A percentile compares a stretch with the other conserved stretches of the same genome.
Evolutionary conservation across 1,140 invertebrate species (phyloP).

Genomic region (Lutraria rhynchaena): DNA sequence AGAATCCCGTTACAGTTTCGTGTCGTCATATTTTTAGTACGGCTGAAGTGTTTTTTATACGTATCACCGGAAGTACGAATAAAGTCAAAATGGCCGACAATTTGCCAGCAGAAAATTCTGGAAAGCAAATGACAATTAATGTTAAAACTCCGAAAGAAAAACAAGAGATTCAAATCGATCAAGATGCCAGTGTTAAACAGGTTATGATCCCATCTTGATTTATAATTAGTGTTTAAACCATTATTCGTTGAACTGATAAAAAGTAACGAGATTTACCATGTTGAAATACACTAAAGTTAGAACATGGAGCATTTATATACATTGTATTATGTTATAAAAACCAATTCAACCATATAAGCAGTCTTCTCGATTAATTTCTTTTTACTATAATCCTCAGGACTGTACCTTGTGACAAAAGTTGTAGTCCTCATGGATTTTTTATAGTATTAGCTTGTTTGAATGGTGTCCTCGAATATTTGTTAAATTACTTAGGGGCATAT

Average conservation of each 20-base stretch:
- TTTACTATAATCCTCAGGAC: too few relatives aligned
- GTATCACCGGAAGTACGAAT: constrained; percentile 44
- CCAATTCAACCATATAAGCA: too few relatives aligned
- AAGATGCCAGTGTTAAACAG: constrained; percentile 94
- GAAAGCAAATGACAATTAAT: constrained; percentile 89
- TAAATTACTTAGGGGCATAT: too few relatives aligned
- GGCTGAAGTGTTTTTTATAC: too few relatives aligned
- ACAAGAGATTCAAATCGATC: constrained; percentile 92
- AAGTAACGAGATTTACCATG: neutral
- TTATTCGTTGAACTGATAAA: neutral
- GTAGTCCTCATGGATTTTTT: too few relatives aligned
- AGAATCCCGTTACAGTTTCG: too few relatives aligned
- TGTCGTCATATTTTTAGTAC: too few relatives aligned
- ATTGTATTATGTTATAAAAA: neutral
- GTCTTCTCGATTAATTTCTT: too few relatives aligned
- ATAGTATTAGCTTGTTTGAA: too few relatives aligned
- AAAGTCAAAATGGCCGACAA: constrained; percentile 79
- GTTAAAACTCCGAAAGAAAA: constrained; percentile 98
- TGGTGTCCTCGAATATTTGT: too few relatives aligned
- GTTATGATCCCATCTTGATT: constrained; percentile 84
- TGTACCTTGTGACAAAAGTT: too few relatives aligned
- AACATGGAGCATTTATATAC: neutral
- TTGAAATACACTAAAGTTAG: too few relatives aligned
- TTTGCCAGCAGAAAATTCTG: constrained; percentile 68
- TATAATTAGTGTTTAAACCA: neutral